phyloP scores from a whole-genome alignment of 2,888 invertebrate genomes.

The Rotaria socialis region DNA sequence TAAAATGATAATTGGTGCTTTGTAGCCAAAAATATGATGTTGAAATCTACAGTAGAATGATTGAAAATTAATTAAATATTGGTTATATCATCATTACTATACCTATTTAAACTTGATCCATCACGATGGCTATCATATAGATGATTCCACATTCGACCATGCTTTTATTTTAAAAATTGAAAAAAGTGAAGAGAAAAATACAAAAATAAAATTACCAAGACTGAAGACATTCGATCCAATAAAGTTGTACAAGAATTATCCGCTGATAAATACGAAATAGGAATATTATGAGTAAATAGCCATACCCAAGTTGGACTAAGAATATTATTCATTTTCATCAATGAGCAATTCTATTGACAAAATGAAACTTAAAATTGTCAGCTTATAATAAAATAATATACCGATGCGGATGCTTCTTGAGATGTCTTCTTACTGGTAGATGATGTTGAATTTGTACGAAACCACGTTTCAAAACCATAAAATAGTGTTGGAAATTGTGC shows the following conservation, averaged over 20 bases:
- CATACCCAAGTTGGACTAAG: neutral
- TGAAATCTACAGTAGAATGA: neutral
- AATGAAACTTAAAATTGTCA: neutral
- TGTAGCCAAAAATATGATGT: constrained; percentile 31
- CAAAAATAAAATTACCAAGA: neutral
- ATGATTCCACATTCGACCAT: neutral
- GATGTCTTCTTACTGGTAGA: neutral
- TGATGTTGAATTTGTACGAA: neutral
- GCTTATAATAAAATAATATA: neutral
- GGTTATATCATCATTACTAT: neutral
- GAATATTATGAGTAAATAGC: constrained; percentile 1
- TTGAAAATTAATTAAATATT: neutral
- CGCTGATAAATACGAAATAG: neutral
- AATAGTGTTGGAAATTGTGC: constrained; percentile 33
- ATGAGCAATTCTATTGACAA: neutral
- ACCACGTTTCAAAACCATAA: neutral
- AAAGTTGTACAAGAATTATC: neutral
- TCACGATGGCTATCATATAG: constrained; percentile 22
- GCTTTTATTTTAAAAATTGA: neutral
- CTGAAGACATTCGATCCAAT: neutral
- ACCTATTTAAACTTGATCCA: constrained; percentile 10
- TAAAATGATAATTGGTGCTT: neutral
- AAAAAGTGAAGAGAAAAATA: neutral
- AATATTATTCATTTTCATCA: neutral
- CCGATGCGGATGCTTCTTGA: neutral